Evolutionary conservation across 2,888 invertebrate genomes (phyloP).

Genomic region (Luperina nickerlii): DNA sequence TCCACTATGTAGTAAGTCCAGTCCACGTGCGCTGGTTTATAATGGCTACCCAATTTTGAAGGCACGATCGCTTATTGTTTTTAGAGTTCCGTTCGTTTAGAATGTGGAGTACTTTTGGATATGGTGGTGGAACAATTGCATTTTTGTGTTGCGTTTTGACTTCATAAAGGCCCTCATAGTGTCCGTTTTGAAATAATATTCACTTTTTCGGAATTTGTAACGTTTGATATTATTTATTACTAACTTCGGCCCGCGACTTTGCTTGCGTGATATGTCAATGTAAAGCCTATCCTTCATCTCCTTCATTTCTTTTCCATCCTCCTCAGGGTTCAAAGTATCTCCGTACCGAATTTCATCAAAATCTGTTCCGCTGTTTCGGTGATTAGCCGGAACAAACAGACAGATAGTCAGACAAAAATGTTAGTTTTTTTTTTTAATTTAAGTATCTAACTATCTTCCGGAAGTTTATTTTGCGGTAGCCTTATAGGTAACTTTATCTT

Average conservation of each 20-base stretch:
- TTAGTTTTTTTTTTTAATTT: not conserved
- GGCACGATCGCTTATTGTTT: slow-evolving; percentile 38
- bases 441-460: not conserved
- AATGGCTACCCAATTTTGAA: slow-evolving; percentile 58
- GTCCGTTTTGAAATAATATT: not conserved
- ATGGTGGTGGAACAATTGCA: slow-evolving; percentile 2
- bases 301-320: not conserved
- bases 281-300: not conserved
- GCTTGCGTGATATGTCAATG: not conserved
- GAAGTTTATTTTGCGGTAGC: not conserved
- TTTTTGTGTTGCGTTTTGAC: not conserved
- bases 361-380: not conserved
- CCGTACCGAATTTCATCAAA: not conserved
- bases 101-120: slow-evolving; percentile 33
- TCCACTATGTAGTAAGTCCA: slow-evolving; percentile 31
- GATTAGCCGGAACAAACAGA: too few species aligned
- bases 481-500: too few species aligned
- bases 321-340: not conserved
- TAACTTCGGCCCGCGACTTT: not conserved
- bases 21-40: slow-evolving; percentile 51
- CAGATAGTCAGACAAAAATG: not conserved
- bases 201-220: not conserved
- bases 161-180: not conserved
- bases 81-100: slow-evolving; percentile 50
- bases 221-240: not conserved